These are phyloP conservation scores for Dynastes grantii DNA, from an alignment of 2,888 invertebrate species.

Conservation along the genomic window DNA sequence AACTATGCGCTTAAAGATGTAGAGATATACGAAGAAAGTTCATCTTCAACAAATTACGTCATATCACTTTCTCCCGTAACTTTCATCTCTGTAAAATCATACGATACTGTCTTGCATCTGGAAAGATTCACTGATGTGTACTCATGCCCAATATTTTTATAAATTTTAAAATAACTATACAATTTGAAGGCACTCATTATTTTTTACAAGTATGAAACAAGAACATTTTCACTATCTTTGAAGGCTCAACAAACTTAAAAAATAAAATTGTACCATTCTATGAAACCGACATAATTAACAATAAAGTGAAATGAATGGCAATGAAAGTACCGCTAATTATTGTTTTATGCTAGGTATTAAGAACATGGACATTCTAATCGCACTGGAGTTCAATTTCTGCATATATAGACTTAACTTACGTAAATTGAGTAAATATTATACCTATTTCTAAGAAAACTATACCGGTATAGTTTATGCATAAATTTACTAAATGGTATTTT, in stretches of 20 bases:
- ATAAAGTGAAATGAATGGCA: slow-evolving; percentile 35
- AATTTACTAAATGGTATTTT: too few relatives aligned
- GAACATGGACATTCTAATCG: slow-evolving; percentile 16
- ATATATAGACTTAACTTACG: background rate
- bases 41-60: slow-evolving; percentile 35
- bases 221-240: too few relatives aligned
- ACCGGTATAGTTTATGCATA: too few relatives aligned
- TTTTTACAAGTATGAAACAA: too few relatives aligned
- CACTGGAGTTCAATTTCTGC: background rate
- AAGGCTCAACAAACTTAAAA: too few relatives aligned
- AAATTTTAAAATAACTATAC: too few relatives aligned
- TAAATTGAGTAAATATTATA: too few relatives aligned
- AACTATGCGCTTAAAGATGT: background rate
- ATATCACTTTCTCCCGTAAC: slow-evolving; percentile 36
- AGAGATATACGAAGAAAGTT: slow-evolving; percentile 28
- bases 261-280: too few relatives aligned
- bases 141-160: too few relatives aligned
- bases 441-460: too few relatives aligned
- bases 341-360: slow-evolving; percentile 13
- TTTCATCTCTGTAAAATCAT: slow-evolving; percentile 19
- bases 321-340: slow-evolving; percentile 41
- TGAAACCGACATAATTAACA: background rate
- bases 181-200: too few relatives aligned
- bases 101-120: background rate
- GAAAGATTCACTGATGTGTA: too few relatives aligned